phyloP scores from a whole-genome alignment of 2,888 invertebrate species.

The Pyralis farinalis region DNA sequence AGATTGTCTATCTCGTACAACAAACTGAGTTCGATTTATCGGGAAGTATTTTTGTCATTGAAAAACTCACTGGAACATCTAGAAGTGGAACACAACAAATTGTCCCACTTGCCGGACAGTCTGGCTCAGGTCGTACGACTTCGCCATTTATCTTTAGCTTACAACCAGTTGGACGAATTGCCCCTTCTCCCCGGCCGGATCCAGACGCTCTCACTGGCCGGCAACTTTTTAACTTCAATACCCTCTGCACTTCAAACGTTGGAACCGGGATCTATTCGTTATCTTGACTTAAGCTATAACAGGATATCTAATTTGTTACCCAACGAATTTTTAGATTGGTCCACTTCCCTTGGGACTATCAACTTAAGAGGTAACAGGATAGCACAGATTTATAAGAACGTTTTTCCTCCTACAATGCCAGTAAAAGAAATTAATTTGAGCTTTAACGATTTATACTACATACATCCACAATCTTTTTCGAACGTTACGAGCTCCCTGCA shows the following conservation, averaged over 20 bases:
- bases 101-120: conserved; percentile 86
- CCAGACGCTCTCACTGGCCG: conserved; percentile 89
- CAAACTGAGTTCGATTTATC: conserved; percentile 84
- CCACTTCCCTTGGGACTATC: conserved; percentile 88
- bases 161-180: conserved; percentile 84
- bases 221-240: conserved; percentile 88
- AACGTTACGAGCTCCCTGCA: conserved; percentile 89
- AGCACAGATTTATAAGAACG: conserved; percentile 85
- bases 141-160: conserved; percentile 91
- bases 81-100: conserved; percentile 90
- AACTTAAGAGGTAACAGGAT: conserved; percentile 92
- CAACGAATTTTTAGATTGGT: conserved; percentile 90
- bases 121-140: conserved; percentile 84
- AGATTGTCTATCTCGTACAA: conserved; percentile 91
- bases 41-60: conserved; percentile 86
- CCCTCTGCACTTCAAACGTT: conserved; percentile 87
- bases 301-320: conserved; percentile 88
- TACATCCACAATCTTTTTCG: conserved; percentile 90
- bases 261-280: conserved; percentile 85
- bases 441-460: conserved; percentile 92
- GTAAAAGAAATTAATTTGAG: conserved; percentile 94
- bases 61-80: conserved; percentile 89
- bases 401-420: conserved; percentile 87
- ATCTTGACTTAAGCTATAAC: conserved; percentile 94
- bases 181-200: conserved; percentile 84